Percentiles rank a stretch among this genome's conserved stretches.
Conservation (phyloP, 2,888 invertebrate species). For the Tupiocoris notatus region DNA sequence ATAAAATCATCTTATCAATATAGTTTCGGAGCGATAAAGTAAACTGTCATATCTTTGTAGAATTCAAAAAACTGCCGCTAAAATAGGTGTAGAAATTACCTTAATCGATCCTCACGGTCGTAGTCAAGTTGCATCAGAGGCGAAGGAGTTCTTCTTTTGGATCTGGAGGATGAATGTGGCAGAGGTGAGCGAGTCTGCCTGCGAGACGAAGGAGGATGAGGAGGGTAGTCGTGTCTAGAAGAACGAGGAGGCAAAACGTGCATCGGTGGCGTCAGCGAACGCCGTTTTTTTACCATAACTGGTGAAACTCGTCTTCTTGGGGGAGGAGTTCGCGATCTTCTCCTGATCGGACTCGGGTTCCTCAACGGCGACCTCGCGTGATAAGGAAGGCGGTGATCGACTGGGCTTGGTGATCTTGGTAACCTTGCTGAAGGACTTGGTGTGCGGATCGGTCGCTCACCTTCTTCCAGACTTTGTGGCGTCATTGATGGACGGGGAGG, state of each 20-base stretch:
- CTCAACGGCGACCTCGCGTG: conserved; percentile 5
- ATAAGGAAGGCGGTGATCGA: background rate
- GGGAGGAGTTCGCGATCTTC: no score
- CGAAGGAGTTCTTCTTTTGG: conserved; percentile 28
- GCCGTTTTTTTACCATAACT: conserved; percentile 5
- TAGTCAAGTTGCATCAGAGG: background rate
- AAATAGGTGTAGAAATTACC: no score
- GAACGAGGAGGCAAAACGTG: no score
- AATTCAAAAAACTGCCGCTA: no score
- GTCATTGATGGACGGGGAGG: background rate
- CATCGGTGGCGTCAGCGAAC: background rate
- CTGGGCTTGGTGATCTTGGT: conserved; percentile 6
- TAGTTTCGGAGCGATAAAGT: no score
- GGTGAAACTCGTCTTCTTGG: conserved; percentile 4
- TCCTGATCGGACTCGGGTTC: conserved; percentile 10
- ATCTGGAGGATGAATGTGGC: conserved; percentile 1
- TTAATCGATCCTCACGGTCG: conserved; percentile 32
- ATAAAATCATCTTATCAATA: no score
- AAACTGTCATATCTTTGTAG: no score
- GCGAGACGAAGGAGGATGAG: conserved; percentile 25
- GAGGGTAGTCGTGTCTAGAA: conserved; percentile 19
- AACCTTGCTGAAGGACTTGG: conserved; percentile 32
- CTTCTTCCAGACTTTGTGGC: conserved; percentile 43
- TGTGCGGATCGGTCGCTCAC: conserved; percentile 41
- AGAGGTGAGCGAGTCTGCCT: conserved; percentile 16